phyloP scores from a whole-genome alignment of 2,113 vertebrate species.

The Laticauda colubrina region DNA sequence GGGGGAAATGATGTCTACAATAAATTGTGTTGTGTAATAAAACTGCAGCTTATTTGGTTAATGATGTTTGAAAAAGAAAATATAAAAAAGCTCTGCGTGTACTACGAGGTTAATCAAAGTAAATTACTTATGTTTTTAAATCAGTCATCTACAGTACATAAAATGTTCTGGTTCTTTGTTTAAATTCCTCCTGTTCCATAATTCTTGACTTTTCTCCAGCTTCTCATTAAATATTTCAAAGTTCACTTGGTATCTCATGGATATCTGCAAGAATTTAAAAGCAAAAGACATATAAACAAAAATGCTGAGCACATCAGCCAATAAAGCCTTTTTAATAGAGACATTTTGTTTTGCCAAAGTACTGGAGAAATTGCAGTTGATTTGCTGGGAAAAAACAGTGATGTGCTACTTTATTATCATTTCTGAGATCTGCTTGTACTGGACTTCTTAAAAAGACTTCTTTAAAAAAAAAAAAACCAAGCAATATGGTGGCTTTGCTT shows the following conservation, averaged over 20 bases:
- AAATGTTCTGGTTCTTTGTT: background rate
- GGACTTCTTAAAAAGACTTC: background rate
- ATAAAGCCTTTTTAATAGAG: background rate
- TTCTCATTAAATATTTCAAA: background rate
- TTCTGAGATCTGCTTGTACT: background rate
- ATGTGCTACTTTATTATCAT: background rate
- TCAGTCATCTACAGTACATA: background rate
- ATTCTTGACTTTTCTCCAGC: background rate
- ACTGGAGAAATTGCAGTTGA: background rate
- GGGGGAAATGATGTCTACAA: background rate
- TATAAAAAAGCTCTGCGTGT: background rate
- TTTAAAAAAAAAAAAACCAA: background rate
- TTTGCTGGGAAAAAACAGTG: background rate
- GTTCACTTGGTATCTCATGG: background rate
- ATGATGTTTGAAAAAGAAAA: background rate
- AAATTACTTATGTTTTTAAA: background rate
- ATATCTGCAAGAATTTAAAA: background rate
- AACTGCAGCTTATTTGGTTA: background rate
- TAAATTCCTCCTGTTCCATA: background rate
- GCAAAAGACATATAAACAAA: background rate
- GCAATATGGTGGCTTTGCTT: background rate
- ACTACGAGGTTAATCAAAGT: background rate
- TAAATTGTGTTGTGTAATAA: background rate
- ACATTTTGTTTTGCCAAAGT: background rate
- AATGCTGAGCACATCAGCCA: background rate